These are phyloP conservation scores for Australoheros facetus DNA, from an alignment of 2,797 vertebrate species.

Conservation along the genomic window DNA sequence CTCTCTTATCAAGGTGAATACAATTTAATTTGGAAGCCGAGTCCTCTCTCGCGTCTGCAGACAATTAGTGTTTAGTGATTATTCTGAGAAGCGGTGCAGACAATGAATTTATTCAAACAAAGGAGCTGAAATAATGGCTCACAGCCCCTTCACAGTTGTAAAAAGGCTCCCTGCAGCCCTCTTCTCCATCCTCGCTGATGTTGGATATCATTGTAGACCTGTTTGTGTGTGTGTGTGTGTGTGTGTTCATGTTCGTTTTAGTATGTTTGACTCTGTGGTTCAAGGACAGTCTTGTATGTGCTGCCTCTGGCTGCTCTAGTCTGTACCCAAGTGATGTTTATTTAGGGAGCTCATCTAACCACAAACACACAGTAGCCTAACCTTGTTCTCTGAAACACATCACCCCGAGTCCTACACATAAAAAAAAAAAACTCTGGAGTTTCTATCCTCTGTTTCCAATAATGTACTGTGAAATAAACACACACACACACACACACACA, in stretches of 20 bases:
- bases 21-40: constrained; percentile 47
- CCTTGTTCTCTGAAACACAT: constrained; percentile 60
- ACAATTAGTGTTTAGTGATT: constrained; percentile 56
- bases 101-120: constrained; percentile 47
- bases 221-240: constrained; percentile 9
- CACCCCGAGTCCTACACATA: constrained; percentile 38
- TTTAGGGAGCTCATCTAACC: constrained; percentile 81
- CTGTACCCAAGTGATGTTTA: constrained; percentile 82
- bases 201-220: constrained; percentile 24
- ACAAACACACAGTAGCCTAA: constrained; percentile 34
- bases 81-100: constrained; percentile 25
- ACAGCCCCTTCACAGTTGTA: constrained; percentile 10
- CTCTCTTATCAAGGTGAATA: constrained; percentile 58
- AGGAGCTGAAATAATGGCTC: constrained; percentile 51
- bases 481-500: constrained; percentile 8
- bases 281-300: constrained; percentile 80
- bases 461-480: constrained; percentile 4
- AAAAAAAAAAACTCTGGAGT: constrained; percentile 48
- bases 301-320: constrained; percentile 80
- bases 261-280: constrained; percentile 72
- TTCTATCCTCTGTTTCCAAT: constrained; percentile 38
- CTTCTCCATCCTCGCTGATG: constrained; percentile 12
- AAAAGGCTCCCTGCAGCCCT: constrained; percentile 17
- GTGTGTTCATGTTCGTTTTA: constrained; percentile 24
- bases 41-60: constrained; percentile 23